Evolutionary conservation across 2,888 invertebrate genomes (phyloP), one percentile per base, ranked within the genome.

Genomic region (Agonopterix arenella): DNA sequence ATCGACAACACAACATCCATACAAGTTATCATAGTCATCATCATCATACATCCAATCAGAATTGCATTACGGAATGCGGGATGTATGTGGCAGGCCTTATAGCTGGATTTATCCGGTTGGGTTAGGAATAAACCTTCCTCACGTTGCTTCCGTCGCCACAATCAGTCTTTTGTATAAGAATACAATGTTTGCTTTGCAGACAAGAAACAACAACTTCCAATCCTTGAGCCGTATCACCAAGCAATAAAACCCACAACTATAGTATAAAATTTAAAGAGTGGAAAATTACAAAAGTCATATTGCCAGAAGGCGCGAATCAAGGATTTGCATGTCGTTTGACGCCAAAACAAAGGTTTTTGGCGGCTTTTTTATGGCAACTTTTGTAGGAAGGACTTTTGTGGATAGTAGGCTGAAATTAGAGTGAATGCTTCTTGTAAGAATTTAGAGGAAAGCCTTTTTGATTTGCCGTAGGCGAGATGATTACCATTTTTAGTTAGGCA

Each of bases 301-400:
- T 56, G 73, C 73, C 67, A 45, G 60, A 60, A 72, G 73, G 71
- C 68, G 66, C 52, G 68, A 75, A 73, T 73, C 72, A 75, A 68
- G 70, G 61, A 70, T 68, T 73, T 64, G 43, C 13, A 8, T 59
- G 64, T 58, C 67, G 61, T 64, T 68, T 74, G 58, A 61, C 69
- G 67, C 63, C 64, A 70, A 75, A 75, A 73, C 68, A 75, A 72
- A 66, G 63, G 60, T 53, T 58, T 58, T 53, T 48, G 36, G 43
- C 63, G 59, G 58, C 64, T 64, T 68, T 18, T 61, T 68, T 66
- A 60, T 45, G 48, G 40, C 40, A 28, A 28, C 28, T 28, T 28
- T 28, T 28, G 28, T 28, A 7, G 28, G 28, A 28, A 28, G 7
- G 28, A 28, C 7, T 28, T 28, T 28, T 28, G 28, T 28, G 28